Percentiles rank a stretch among this genome's conserved stretches.
Evolutionary conservation across 2,797 vertebrate genomes (phyloP).

Genomic region (Hapalemur alaotrensis): DNA sequence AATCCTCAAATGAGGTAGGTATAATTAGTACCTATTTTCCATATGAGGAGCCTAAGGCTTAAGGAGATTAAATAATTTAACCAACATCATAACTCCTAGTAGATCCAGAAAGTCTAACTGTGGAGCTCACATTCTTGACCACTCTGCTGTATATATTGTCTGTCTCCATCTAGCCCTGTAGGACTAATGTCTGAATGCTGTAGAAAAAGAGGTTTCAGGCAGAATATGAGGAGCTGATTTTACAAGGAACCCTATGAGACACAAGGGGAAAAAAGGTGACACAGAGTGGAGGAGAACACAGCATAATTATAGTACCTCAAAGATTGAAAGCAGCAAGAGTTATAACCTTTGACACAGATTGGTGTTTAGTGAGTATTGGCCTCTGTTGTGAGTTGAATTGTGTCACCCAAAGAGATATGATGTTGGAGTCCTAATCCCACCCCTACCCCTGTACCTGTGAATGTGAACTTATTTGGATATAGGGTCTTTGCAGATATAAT

Average conservation of each 20-base stretch:
- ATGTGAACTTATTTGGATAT: conserved; percentile 23
- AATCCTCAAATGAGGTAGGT: not conserved
- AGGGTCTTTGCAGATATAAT: conserved; percentile 15
- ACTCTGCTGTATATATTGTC: not conserved
- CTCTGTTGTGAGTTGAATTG: not conserved
- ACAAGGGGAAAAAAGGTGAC: not conserved
- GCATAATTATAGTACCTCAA: conserved; percentile 10
- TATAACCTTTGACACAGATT: not conserved
- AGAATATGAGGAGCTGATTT: conserved; percentile 23
- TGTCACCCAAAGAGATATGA: too few relatives aligned
- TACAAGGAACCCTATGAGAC: not conserved
- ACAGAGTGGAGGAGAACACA: not conserved
- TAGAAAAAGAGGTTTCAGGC: not conserved
- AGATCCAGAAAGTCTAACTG: conserved; percentile 14
- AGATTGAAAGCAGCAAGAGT: not conserved
- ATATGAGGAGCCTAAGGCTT: conserved; percentile 3
- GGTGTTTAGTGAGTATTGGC: not conserved
- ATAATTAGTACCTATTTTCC: not conserved
- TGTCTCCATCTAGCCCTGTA: not conserved
- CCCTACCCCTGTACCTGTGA: not conserved
- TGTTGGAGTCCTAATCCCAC: not conserved
- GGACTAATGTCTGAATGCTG: not conserved
- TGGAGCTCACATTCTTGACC: not conserved
- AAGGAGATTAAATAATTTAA: conserved; percentile 34
- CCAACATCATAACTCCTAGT: not conserved